These are phyloP conservation scores for Nymphalis io DNA, from an alignment of 1,140 invertebrate species.

Conservation along the genomic window DNA sequence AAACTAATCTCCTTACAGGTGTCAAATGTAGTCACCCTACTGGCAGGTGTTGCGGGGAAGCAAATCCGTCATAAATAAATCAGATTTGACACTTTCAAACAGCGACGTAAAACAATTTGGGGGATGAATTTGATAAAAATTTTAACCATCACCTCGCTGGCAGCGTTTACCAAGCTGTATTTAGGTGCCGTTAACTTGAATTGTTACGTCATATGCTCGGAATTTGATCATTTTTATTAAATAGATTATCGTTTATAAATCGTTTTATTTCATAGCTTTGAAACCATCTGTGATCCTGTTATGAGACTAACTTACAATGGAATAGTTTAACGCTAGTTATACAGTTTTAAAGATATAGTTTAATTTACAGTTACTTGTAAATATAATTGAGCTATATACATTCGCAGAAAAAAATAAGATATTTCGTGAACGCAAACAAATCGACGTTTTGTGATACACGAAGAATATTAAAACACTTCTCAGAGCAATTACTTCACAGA, in stretches of 20 bases:
- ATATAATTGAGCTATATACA: slow-evolving; percentile 3
- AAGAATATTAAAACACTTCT: slow-evolving; percentile 24
- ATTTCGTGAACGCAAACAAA: neutral
- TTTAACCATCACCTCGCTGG: slow-evolving; percentile 36
- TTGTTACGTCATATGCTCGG: slow-evolving; percentile 14
- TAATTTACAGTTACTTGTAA: neutral
- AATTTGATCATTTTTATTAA: slow-evolving; percentile 13
- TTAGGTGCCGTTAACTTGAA: slow-evolving; percentile 35
- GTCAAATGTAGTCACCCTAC: slow-evolving; percentile 44
- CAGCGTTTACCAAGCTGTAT: slow-evolving; percentile 26
- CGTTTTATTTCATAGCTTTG: neutral
- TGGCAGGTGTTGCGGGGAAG: slow-evolving; percentile 53
- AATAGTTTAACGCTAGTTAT: too few relatives aligned
- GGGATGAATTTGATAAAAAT: slow-evolving; percentile 56
- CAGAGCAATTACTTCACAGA: slow-evolving; percentile 19
- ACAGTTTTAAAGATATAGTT: too few relatives aligned
- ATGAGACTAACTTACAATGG: too few relatives aligned
- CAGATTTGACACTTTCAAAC: slow-evolving; percentile 67
- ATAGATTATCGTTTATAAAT: slow-evolving; percentile 14
- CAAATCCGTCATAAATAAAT: slow-evolving; percentile 72
- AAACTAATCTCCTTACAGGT: neutral
- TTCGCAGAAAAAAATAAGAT: slow-evolving; percentile 1
- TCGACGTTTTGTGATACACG: slow-evolving; percentile 12
- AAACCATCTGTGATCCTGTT: neutral
- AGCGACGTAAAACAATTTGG: slow-evolving; percentile 55